A percentile compares a stretch with the other conserved stretches of the same genome.
These are phyloP conservation scores for Asbolus verrucosus DNA, from an alignment of 1,140 invertebrate species.

Conservation along the genomic window DNA sequence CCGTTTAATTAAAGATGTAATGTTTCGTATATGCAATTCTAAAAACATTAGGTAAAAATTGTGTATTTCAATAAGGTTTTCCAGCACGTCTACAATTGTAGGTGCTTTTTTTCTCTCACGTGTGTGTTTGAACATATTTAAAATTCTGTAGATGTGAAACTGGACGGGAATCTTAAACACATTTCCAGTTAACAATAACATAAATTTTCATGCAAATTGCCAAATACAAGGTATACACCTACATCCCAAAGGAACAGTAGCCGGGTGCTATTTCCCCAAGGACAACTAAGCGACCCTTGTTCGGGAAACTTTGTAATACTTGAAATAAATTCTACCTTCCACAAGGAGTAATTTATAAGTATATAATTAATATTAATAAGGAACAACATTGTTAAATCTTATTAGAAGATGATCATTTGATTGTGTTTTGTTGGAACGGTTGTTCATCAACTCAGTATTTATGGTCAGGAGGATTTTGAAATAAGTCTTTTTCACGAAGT, in stretches of 20 bases:
- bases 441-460: no score
- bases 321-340: constrained; percentile 32
- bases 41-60: constrained; percentile 16
- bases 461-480: no score
- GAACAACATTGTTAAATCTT: neutral
- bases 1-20: constrained; percentile 19
- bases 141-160: constrained; percentile 6
- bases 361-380: constrained; percentile 41
- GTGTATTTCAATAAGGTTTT: constrained; percentile 12
- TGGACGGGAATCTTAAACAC: constrained; percentile 42
- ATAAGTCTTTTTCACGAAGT: neutral
- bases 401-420: no score
- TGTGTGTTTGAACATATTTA: constrained; percentile 10
- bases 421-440: neutral
- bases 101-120: neutral
- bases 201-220: constrained; percentile 50
- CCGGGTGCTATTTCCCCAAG: constrained; percentile 32
- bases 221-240: constrained; percentile 40
- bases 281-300: constrained; percentile 46
- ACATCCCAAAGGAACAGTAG: constrained; percentile 37
- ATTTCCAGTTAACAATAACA: constrained; percentile 48
- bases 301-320: constrained; percentile 42
- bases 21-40: constrained; percentile 18
- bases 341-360: constrained; percentile 42
- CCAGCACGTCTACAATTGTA: neutral